A percentile compares a stretch with the other conserved stretches of the same genome.
Conservation (phyloP, 2,797 vertebrate species). For the Lepus oiostolus region DNA sequence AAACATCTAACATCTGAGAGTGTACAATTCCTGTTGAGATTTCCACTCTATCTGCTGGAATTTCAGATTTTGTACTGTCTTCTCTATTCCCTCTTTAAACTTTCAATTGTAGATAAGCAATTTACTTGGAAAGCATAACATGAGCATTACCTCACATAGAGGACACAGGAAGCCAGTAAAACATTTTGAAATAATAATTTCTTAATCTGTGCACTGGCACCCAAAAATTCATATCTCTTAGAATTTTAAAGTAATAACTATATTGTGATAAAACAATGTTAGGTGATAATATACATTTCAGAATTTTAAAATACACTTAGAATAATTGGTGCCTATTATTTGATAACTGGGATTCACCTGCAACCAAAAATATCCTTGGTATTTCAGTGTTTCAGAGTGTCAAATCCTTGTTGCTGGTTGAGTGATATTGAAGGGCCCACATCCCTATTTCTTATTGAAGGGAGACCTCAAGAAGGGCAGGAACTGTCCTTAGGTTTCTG, state of each 20-base stretch:
- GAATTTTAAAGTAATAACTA: conserved; percentile 49
- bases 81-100: conserved; percentile 46
- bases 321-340: neutral
- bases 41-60: conserved; percentile 22
- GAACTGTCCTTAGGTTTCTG: neutral
- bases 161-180: neutral
- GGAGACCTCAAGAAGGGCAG: neutral
- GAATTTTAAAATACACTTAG: neutral
- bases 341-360: neutral
- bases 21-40: neutral
- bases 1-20: neutral
- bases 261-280: neutral
- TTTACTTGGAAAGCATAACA: neutral
- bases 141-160: neutral
- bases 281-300: neutral
- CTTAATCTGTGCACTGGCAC: neutral
- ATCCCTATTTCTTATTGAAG: neutral
- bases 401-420: conserved; percentile 5
- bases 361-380: neutral
- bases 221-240: neutral
- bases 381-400: neutral
- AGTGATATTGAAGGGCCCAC: neutral
- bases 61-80: conserved; percentile 8
- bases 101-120: neutral
- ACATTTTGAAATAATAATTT: neutral